Conservation (phyloP, 2,113 vertebrate genomes). For the Chrysochloris asiatica region DNA sequence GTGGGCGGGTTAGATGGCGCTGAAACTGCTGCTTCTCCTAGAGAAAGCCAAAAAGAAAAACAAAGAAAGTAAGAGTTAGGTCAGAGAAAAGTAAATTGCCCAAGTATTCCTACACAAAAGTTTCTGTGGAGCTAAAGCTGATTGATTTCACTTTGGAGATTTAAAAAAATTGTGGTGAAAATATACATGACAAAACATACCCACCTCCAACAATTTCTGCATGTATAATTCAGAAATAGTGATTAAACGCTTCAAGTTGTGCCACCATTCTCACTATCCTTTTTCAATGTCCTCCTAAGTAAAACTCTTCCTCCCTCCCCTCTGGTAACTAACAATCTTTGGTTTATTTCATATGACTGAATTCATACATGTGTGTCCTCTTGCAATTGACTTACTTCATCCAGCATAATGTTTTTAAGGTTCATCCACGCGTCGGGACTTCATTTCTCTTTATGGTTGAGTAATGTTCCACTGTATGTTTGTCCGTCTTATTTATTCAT, state of each 20-base stretch:
- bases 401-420: neutral
- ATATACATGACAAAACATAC: neutral
- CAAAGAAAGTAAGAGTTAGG: neutral
- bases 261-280: neutral
- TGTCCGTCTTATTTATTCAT: neutral
- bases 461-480: neutral
- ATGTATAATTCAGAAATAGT: neutral
- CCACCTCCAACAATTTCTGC: neutral
- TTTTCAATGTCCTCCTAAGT: neutral
- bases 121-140: neutral
- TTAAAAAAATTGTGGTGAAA: neutral
- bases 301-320: neutral
- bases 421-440: neutral
- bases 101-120: neutral
- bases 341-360: neutral
- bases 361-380: neutral
- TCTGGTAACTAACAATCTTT: neutral
- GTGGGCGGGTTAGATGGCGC: slow-evolving; percentile 94
- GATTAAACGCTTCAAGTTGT: neutral
- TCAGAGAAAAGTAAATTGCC: neutral
- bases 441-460: neutral
- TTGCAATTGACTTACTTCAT: neutral
- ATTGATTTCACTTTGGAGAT: neutral
- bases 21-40: slow-evolving; percentile 97
- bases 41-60: slow-evolving; percentile 36